A percentile compares a stretch with the other conserved stretches of the same genome.
phyloP scores from a whole-genome alignment of 2,113 vertebrate species.

The Mugil cephalus region DNA sequence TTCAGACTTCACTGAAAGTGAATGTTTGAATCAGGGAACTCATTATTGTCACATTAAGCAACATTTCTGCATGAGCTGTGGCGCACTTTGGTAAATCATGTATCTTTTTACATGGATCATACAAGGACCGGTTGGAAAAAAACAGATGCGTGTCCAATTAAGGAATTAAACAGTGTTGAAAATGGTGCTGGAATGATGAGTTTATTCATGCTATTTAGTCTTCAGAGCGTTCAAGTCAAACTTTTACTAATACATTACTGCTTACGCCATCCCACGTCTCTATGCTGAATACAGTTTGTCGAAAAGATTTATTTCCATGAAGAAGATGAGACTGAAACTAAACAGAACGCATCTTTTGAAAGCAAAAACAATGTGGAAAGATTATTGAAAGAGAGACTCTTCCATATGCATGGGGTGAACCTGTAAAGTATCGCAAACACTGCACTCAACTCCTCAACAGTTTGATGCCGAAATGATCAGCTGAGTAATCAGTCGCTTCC shows the following conservation, averaged over 20 bases:
- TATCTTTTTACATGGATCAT: slow-evolving; percentile 6
- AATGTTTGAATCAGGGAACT: slow-evolving; percentile 35
- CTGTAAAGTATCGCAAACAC: neutral
- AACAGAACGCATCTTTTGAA: neutral
- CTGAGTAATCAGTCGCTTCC: neutral
- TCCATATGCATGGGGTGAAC: too few relatives aligned
- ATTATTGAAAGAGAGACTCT: too few relatives aligned
- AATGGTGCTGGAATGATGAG: neutral
- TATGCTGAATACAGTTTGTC: neutral
- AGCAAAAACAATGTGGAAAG: too few relatives aligned
- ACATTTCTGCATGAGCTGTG: slow-evolving; percentile 11
- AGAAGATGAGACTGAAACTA: neutral
- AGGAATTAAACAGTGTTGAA: neutral
- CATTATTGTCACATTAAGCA: slow-evolving; percentile 29
- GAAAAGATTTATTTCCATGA: neutral
- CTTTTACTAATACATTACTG: too few relatives aligned
- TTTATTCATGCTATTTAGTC: too few relatives aligned
- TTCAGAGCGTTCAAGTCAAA: too few relatives aligned
- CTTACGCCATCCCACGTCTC: too few relatives aligned
- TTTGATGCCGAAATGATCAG: neutral
- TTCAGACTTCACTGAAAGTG: slow-evolving; percentile 45
- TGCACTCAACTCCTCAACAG: neutral
- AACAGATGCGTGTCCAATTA: neutral
- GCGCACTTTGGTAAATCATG: slow-evolving; percentile 9
- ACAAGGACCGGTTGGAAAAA: neutral